Evolutionary conservation across 2,888 invertebrate species (phyloP).

Genomic region (Beris chalybata): DNA sequence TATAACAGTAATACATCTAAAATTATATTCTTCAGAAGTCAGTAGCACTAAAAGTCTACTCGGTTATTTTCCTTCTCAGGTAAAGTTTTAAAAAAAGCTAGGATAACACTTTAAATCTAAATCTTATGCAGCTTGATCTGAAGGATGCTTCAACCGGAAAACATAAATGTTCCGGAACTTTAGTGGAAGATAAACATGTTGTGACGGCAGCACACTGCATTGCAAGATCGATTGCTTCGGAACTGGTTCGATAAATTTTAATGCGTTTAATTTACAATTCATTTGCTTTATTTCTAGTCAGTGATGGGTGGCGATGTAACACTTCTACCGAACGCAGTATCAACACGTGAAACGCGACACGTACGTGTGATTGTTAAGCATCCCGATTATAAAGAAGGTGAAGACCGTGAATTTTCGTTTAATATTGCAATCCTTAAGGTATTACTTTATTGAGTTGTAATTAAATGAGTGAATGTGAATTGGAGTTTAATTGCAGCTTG

Average conservation of each 20-base stretch:
- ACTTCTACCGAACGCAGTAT: neutral
- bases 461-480: neutral
- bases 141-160: conserved; percentile 15
- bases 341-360: conserved; percentile 8
- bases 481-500: neutral
- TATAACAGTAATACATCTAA: too few relatives aligned
- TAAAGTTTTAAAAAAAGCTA: neutral
- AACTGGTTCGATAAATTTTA: conserved; percentile 1
- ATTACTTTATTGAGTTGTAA: neutral
- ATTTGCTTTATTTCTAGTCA: neutral
- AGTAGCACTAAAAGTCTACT: neutral
- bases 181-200: conserved; percentile 25
- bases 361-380: conserved; percentile 2
- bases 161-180: conserved; percentile 18
- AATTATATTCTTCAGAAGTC: too few relatives aligned
- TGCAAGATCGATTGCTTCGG: neutral
- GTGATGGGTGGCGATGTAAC: conserved; percentile 16
- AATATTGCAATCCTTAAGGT: conserved; percentile 14
- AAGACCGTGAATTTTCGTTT: neutral
- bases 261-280: too few relatives aligned
- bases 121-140: neutral
- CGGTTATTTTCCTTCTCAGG: conserved; percentile 17
- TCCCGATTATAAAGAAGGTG: conserved; percentile 6
- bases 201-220: conserved; percentile 12
- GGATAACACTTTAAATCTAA: too few relatives aligned